Evolutionary conservation across 2,113 vertebrate species (phyloP).

Genomic region (Pangasianodon hypophthalmus): DNA sequence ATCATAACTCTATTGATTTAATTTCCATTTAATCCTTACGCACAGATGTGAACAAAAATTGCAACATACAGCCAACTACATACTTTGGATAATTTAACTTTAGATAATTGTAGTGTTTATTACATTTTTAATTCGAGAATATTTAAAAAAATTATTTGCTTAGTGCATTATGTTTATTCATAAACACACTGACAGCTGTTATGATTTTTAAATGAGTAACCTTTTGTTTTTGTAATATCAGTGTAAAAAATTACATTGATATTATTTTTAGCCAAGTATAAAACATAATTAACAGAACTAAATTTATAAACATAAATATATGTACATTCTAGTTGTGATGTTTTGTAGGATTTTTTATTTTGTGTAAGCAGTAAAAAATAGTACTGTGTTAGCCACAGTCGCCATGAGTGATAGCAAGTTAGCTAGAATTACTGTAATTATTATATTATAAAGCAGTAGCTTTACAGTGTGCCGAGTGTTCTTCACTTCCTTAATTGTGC

Average conservation of each 20-base stretch:
- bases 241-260: neutral
- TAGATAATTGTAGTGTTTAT: neutral
- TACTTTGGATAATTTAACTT: neutral
- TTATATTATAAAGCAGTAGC: neutral
- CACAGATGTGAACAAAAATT: no score
- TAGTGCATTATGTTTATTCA: neutral
- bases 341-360: neutral
- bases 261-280: neutral
- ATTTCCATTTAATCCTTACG: neutral
- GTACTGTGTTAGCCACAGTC: neutral
- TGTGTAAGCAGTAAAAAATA: neutral
- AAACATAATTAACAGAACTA: neutral
- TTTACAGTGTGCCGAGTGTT: neutral
- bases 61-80: no score
- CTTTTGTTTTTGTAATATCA: no score
- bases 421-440: neutral
- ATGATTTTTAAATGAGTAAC: no score
- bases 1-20: slow-evolving; percentile 41
- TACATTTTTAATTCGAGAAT: neutral
- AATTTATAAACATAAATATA: neutral
- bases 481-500: neutral
- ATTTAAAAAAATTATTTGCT: neutral
- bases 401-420: neutral
- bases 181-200: neutral
- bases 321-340: neutral